Evolutionary conservation across 2,113 vertebrate genomes (phyloP), one percentile per base, ranked within the genome.

Genomic region (Tupaia chinensis): DNA sequence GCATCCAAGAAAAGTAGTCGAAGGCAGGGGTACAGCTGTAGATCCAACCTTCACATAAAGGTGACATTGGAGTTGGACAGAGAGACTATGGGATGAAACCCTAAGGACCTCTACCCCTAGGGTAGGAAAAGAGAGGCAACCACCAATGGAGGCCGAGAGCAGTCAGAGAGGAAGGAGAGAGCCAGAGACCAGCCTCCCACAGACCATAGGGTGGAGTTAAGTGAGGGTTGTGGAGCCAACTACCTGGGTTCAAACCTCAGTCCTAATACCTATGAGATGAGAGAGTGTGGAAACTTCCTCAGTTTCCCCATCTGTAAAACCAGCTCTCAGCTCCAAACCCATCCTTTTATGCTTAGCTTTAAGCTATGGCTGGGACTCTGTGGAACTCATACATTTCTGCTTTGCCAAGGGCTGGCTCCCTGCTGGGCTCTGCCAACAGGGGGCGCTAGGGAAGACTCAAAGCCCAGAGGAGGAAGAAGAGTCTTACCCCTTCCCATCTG

Each of bases 401-500:
- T 72, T 22, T 65, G 82, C n/a, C 68, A 20, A 44, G 44, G 44
- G 44, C 11, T 0, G 17, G 61, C 16, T 34, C 16, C 77, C 61
- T 25, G 23, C 12, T 7, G 44, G 29, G 58, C 19, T 94, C 87
- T 69, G 73, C 77, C 86, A 91, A 73, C 7, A 94, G 86, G 53
- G 66, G 68, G 63, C 1, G 9, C 78, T 29, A 32, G 44, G 61
- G 22, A 69, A 29, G 29, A 15, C 19, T 3, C 25, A 4, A 25
- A 54, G 70, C 25, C 56, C 29, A 15, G 58, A 68, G 23, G 25
- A 34, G 29, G 53, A 58, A 25, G 16, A 23, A 23, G 66, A 16
- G 69, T 17, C 10, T 29, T n/a, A 68, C 23, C 27, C 80, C 22
- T 65, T 53, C 25, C 66, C 2, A 5, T 12, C 11, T 10, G n/a